Evolutionary conservation across 2,113 vertebrate genomes (phyloP), one percentile per base, ranked within the genome.

Genomic region (Ardeotis arabs): DNA sequence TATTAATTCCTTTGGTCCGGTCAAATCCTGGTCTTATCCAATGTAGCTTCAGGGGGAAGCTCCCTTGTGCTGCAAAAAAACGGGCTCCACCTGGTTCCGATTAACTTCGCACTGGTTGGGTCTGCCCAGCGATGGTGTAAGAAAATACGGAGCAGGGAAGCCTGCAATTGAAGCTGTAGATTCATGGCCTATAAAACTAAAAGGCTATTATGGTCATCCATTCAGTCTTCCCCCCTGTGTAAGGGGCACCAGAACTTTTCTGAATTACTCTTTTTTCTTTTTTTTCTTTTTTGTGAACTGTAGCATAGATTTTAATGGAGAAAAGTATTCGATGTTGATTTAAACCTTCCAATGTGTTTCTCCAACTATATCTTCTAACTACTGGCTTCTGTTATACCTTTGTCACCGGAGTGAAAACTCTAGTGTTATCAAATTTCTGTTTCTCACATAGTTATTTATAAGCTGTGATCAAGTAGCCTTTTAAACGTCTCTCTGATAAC

Each of bases 131-230:
- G 78, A 88, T 95, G 96, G 95, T 25, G 14, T 91, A 96, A 89
- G 78, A 92, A 97, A 93, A 95, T 87, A 82, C 0, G 14, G 83
- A 95, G 87, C 96, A 96, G 93, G 89, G 89, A 89, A 96, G 81
- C 21, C 92, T 91, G 90, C 77, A 95, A 69, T 69, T 93, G 91
- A 96, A 96, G 91, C 78, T 3, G 15, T 88, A 91, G 90, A 96
- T 90, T 95, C 95, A 89, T 84, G 84, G 77, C 70, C 94, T 89
- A 95, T 96, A 95, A 96, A 96, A 94, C 81, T 91, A 91, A 93
- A 93, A 89, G 69, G 63, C 87, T 92, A 87, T 93, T 95, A 91
- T 87, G 91, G 75, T 95, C 94, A 92, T 87, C 94, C 69, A 91
- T 20, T 91, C 56, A 87, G 62, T 35, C 66, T 87, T 23, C 52